Base-by-base conservation (phyloP, 2,888 invertebrate genomes). In the Caenorhabditis angaria region DNA sequence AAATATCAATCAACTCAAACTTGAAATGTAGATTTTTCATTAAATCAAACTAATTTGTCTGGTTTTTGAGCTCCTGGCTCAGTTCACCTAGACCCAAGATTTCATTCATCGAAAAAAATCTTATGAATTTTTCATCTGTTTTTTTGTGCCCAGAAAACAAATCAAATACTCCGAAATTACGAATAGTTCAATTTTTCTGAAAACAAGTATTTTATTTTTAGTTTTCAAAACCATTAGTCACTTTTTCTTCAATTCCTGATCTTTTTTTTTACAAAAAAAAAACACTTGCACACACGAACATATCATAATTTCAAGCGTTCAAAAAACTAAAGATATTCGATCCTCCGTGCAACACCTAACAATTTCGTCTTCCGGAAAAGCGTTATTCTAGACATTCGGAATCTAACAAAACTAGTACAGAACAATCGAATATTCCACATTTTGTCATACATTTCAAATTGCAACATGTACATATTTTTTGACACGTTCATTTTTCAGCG, bases 401-500 rank as follows among this genome's bases (percentile, higher is more conserved):
- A 3, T 3, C 41, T 2, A 41, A 41, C 41, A 18, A 41, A 14
- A 41, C 10, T 41, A 41, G 41, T 41, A 41, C 41, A 41, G 32
- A 41, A 6, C 10, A 41, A 6, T 41, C 41, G 41, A 41, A 41
- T 41, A 41, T 41, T 41, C 41, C 2, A 3, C 41, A 14, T 5
- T 41, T 41, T 41, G 41, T 41, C 41, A 41, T 41, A 41, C 41
- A 41, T 41, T 41, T 41, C 41, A 41, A 41, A 41, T 41, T 41
- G 41, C 41, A 41, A 41, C 41, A 41, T 18, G 18, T 41, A 14
- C 3, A 18, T 41, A 41, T 41, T 14, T 41, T 14, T 41, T 14
- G 3, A 18, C 10, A 41, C 41, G 41, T 41, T 41, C 41, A 41
- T 12, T 41, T 41, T 41, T 41, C 14, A 3, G 3, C 18, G 18